Evolutionary conservation across 2,888 invertebrate genomes (phyloP).

Genomic region (Luperina testacea): DNA sequence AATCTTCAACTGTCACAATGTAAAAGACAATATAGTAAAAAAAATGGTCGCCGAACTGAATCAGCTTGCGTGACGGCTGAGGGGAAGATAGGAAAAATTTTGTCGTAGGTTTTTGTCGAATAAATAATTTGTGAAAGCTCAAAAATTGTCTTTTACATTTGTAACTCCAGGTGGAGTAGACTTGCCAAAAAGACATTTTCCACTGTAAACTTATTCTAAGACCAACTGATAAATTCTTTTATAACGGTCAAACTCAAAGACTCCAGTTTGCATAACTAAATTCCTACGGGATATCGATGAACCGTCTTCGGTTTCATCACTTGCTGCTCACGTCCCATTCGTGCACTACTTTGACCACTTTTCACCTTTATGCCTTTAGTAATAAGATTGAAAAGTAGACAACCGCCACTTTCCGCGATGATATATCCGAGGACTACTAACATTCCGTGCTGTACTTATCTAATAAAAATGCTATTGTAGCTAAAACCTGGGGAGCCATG

Average conservation of each 20-base stretch:
- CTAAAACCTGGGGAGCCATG: conserved; percentile 16
- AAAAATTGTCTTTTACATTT: background rate
- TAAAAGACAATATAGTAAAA: no score
- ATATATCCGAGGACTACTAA: conserved; percentile 10
- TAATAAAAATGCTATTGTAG: conserved; percentile 52
- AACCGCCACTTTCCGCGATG: background rate
- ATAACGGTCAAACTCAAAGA: conserved; percentile 30
- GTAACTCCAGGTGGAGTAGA: background rate
- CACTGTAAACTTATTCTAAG: conserved; percentile 1
- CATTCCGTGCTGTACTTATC: conserved; percentile 49
- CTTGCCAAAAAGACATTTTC: conserved; percentile 1
- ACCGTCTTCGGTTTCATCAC: conserved; percentile 15
- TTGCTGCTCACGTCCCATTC: conserved; percentile 36
- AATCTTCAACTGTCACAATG: no score
- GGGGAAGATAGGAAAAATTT: background rate
- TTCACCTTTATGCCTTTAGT: conserved; percentile 5
- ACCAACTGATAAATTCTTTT: conserved; percentile 13
- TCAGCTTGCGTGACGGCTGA: no score
- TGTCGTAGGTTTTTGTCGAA: background rate
- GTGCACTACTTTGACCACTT: conserved; percentile 1
- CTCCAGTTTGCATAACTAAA: conserved; percentile 43
- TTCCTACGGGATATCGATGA: conserved; percentile 41
- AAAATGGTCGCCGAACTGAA: no score
- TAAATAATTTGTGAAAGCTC: background rate
- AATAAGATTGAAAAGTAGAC: conserved; percentile 11